Evolutionary conservation across 2,113 vertebrate genomes (phyloP), one percentile per base, ranked within the genome.

Genomic region (Ancistrus triradiatus): DNA sequence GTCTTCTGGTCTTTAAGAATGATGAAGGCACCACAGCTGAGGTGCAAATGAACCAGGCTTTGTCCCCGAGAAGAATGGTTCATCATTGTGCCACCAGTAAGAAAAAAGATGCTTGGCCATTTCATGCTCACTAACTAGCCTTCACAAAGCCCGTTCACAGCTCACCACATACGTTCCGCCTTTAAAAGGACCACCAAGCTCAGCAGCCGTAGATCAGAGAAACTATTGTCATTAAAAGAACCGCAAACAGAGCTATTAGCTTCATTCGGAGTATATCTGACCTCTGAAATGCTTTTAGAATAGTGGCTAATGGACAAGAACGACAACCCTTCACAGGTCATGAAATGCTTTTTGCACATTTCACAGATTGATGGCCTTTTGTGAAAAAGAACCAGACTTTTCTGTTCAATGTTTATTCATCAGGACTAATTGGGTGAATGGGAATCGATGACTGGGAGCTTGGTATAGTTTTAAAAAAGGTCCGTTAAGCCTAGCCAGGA

Each of bases 221-320:
- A 49, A 1, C 72, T 51, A 84, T 88, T 87, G 87, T 87, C 70
- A 72, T 48, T 27, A 1, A 35, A 60, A 79, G 80, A 83, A 53
- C 74, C 78, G 62, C 61, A 75, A 78, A 79, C 66, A 59, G 79
- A 57, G 76, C 70, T 70, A 81, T 79, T 69, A 66, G 84, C 84
- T 83, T 81, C 79, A 83, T 85, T 89, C 80, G 63, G 79, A 85
- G 78, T 86, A 79, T 79, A 88, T 88, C 84, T 86, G 82, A 81
- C 77, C 31, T 77, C 77, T 76, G 78, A 70, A 84, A 83, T 55
- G 74, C 80, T 74, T 78, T 73, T 62, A 81, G 81, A 86, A 82
- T 77, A 61, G 74, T 74, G 69, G 76, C 82, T 88, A 87, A 86
- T 86, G 86, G 84, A 87, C 83, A 80, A 79, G 83, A 69, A 59